Evolutionary conservation across 2,888 invertebrate genomes (phyloP), one percentile per base, ranked within the genome.

Genomic region (Euplexia lucipara): DNA sequence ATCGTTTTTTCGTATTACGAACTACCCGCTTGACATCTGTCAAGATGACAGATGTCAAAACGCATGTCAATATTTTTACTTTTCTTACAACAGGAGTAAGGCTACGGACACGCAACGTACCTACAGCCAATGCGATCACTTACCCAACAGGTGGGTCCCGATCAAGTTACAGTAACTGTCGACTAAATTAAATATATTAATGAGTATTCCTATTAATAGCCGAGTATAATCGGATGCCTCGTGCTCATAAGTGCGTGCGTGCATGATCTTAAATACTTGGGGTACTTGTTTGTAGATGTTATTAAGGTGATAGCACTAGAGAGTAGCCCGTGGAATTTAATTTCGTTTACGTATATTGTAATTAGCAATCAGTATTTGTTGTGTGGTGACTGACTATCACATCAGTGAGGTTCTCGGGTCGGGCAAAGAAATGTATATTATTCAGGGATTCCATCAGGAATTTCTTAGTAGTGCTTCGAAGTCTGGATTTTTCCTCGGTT

Each of bases 101-200:
- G 53, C 45, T 49, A 49, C 14, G 34, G 48, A 47, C 64, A 63
- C 47, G 61, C 61, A 76, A 70, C n/a, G 39, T 59, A 32, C n/a
- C 35, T 59, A 32, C 60, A 63, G 51, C 63, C 59, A 49, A 52
- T 14, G 37, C 41, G 60, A 67, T 64, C 32, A 60, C 12, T 61
- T 63, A 60, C 60, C 52, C 61, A 47, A 73, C 81, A 77, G 81
- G 81, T 81, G 77, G 72, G 39, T 49, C 18, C 20, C n/a, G 52
- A 63, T 62, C 57, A 52, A 62, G 65, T 66, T 54, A 73, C 63
- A 12, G 35, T 47, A 12, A 9, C 42, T 56, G 58, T 59, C 57
- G 41, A 37, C 18, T 64, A 39, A 63, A 48, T 64, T 71, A 72
- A 63, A 56, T 41, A 48, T 47, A 59, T 51, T 56, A 45, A 66